Evolutionary conservation across 2,113 vertebrate genomes (phyloP).

Genomic region (Atlantisia rogersi): DNA sequence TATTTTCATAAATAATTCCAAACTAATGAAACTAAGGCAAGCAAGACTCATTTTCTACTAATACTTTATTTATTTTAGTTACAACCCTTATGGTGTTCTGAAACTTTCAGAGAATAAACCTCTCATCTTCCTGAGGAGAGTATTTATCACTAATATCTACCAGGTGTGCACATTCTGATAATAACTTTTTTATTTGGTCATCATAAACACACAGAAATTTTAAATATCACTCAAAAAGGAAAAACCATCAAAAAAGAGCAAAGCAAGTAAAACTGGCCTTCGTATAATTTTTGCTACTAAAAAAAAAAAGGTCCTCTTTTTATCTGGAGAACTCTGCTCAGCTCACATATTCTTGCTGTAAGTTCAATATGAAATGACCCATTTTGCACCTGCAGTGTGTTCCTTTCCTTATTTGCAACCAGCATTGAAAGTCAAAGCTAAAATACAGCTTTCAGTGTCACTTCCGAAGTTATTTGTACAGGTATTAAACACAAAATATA

Average conservation of each 20-base stretch:
- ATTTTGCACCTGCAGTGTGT: background rate
- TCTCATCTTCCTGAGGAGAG: background rate
- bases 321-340: background rate
- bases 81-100: background rate
- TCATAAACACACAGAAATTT: background rate
- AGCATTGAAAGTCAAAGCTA: background rate
- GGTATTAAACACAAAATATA: background rate
- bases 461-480: background rate
- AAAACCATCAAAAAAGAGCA: background rate
- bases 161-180: background rate
- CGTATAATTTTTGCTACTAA: background rate
- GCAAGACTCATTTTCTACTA: background rate
- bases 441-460: background rate
- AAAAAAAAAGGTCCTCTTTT: background rate
- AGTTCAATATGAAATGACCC: background rate
- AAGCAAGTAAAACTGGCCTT: background rate
- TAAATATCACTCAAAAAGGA: background rate
- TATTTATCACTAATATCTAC: background rate
- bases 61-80: background rate
- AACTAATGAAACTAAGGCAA: background rate
- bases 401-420: background rate
- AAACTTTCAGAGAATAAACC: background rate
- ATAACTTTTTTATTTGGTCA: background rate
- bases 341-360: background rate
- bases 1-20: background rate